Evolutionary conservation across 2,888 invertebrate genomes (phyloP), one percentile per base, ranked within the genome.

Genomic region (Gibbula magus): DNA sequence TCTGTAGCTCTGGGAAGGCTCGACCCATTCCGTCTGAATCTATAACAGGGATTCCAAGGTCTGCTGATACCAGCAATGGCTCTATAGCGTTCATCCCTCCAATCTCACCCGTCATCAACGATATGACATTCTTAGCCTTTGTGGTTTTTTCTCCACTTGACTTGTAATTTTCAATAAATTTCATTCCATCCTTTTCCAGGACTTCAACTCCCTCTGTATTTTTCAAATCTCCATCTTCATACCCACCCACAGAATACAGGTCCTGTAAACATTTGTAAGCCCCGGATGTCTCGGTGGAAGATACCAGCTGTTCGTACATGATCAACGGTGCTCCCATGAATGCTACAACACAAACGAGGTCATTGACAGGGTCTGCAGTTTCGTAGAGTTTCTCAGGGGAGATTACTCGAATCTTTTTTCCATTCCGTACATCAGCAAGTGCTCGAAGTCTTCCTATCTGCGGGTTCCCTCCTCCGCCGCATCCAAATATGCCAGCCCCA

Each of bases 1-100:
- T 89, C 85, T 91, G 89, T 5, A 88, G 78, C 78, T 91, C 89
- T 2, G 92, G 92, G 82, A 91, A 92, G 1, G 92, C 92, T 54
- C 92, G 81, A 5, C 91, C 92, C 91, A 92, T 91, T 2, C 88
- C 88, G 78, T 92, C 91, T 75, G 87, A 87, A 79, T 92, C 92
- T 1, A 91, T 52, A 3, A 90, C 83, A 0, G 91, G 91, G 13
- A 91, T 35, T 16, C 83, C 86, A 10, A 88, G 81, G 16, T 85
- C 84, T 0, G 90, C 90, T 7, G 86, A 89, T 7, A 89, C 86
- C 8, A 88, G 73, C 10, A 92, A 81, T 2, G 91, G 91, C 73
- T 89, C 89, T 0, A 91, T 84, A 25, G 87, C 85, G 80, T 92
- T 92, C 75, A 88, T 70, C 0, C 91, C 92, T 18, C 91, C 92